These are phyloP conservation scores for Hyles vespertilio DNA, from an alignment of 1,140 invertebrate genomes.

Conservation along the genomic window DNA sequence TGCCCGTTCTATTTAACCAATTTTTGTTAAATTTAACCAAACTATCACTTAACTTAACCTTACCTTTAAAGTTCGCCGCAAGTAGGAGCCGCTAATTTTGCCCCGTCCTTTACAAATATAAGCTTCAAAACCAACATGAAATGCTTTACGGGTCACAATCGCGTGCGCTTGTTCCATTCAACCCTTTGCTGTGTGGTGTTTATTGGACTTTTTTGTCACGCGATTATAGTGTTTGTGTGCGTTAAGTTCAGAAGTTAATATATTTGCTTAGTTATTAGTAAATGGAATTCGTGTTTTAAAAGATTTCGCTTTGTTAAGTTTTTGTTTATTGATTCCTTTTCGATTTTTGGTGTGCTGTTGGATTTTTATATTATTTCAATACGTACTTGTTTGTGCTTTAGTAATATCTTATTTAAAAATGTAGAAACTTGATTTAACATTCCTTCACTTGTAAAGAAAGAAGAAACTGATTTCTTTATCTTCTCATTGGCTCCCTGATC, in stretches of 20 bases:
- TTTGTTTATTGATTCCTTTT: too few relatives aligned
- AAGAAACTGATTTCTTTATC: neutral
- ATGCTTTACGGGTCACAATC: neutral
- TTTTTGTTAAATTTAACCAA: slow-evolving; percentile 1
- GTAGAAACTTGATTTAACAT: neutral
- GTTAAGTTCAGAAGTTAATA: neutral
- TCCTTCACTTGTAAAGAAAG: neutral
- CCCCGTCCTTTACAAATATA: slow-evolving; percentile 4
- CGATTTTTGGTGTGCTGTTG: too few relatives aligned
- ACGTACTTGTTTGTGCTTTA: too few relatives aligned
- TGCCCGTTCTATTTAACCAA: neutral
- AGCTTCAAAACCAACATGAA: slow-evolving; percentile 2
- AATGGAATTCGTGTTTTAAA: slow-evolving; percentile 3
- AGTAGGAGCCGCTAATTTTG: slow-evolving; percentile 5
- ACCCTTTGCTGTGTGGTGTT: too few relatives aligned
- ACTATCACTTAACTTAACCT: slow-evolving; percentile 1
- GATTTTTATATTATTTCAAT: too few relatives aligned
- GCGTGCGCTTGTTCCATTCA: neutral
- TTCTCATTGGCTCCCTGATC: too few relatives aligned
- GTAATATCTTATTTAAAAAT: too few relatives aligned
- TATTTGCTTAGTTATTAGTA: slow-evolving; percentile 4
- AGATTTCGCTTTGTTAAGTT: too few relatives aligned
- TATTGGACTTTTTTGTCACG: neutral
- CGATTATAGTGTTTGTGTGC: neutral
- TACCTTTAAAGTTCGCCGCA: neutral